A percentile compares a stretch with the other conserved stretches of the same genome.
phyloP scores from a whole-genome alignment of 2,113 vertebrate species.

The Heterotilapia buettikoferi region DNA sequence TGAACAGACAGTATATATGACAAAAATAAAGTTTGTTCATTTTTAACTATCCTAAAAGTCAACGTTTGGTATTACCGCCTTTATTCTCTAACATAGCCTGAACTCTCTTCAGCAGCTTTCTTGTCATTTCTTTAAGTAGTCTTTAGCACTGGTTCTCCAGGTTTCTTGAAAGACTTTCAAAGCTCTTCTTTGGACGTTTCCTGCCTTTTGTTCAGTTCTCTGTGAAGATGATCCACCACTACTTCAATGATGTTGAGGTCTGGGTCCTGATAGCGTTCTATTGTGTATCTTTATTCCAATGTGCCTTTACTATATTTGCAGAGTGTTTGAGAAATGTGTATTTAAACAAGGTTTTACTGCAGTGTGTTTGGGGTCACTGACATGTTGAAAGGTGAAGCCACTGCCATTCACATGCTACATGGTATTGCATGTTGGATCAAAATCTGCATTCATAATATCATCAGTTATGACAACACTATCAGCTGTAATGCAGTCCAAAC shows the following conservation, averaged over 20 bases:
- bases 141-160: neutral
- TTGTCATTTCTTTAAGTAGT: neutral
- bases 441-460: neutral
- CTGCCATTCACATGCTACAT: neutral
- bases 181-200: neutral
- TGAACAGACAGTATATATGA: neutral
- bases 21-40: neutral
- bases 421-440: neutral
- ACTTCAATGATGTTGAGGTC: neutral
- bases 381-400: neutral
- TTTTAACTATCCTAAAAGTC: neutral
- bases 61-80: neutral
- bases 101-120: neutral
- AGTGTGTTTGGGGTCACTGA: neutral
- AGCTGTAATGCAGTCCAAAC: neutral
- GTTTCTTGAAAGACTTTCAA: neutral
- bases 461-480: neutral
- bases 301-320: neutral
- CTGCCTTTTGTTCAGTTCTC: neutral
- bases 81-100: neutral
- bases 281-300: neutral
- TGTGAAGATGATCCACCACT: neutral
- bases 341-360: neutral
- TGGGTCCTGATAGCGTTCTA: neutral
- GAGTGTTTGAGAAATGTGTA: neutral